Evolutionary conservation across 2,797 vertebrate species (phyloP).

Genomic region (Heteromormyrus szaboi): DNA sequence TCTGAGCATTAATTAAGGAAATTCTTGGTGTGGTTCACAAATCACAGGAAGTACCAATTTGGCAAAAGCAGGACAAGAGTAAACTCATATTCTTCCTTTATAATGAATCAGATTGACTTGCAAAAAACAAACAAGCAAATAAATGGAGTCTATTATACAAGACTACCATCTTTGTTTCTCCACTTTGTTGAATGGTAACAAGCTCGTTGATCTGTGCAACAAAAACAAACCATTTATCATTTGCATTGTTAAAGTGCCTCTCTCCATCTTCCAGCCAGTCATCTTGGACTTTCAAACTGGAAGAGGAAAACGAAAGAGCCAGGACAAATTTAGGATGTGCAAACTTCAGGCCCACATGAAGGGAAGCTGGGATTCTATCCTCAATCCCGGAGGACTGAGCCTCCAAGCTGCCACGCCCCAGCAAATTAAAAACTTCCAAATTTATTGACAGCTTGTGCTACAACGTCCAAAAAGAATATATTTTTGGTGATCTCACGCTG

Average conservation of each 20-base stretch:
- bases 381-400: not conserved
- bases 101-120: not conserved
- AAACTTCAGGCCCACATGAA: not conserved
- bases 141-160: not conserved
- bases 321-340: not conserved
- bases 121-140: not conserved
- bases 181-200: not conserved
- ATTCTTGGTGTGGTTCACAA: not conserved
- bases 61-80: not conserved
- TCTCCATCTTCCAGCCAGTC: not conserved
- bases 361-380: not conserved
- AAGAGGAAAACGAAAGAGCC: not conserved
- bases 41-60: not conserved
- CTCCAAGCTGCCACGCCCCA: not conserved
- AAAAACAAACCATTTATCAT: not conserved
- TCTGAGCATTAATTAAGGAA: constrained; percentile 1
- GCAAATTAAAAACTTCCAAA: not conserved
- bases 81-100: not conserved
- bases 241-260: not conserved
- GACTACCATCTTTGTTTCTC: not conserved
- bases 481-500: not conserved
- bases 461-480: not conserved
- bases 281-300: not conserved
- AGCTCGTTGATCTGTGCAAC: not conserved
- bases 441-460: not conserved